Conservation (phyloP, 2,888 invertebrate genomes). For the Agonum fuliginosum region DNA sequence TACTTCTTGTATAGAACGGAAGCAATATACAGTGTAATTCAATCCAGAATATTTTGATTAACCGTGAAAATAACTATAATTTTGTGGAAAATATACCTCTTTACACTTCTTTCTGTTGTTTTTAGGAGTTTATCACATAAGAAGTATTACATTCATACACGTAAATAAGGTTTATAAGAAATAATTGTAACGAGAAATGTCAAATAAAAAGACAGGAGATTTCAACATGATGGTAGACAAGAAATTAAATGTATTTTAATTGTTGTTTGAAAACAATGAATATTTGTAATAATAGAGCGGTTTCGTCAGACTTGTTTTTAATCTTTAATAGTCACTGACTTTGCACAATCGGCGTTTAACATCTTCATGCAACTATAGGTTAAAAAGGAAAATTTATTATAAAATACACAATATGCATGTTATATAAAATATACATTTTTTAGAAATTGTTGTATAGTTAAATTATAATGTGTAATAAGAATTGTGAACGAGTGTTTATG, state of each 20-base stretch:
- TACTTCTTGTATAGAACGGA: no score
- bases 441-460: no score
- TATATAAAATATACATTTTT: no score
- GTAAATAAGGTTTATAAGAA: not conserved
- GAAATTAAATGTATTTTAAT: slow-evolving; percentile 18
- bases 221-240: slow-evolving; percentile 4
- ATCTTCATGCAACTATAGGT: not conserved
- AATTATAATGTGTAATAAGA: no score
- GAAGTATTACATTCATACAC: not conserved
- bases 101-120: not conserved
- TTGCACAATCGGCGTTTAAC: not conserved
- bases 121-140: not conserved
- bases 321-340: slow-evolving; percentile 12
- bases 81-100: slow-evolving; percentile 1
- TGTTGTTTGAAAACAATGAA: slow-evolving; percentile 25
- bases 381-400: not conserved
- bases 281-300: slow-evolving; percentile 18
- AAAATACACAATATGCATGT: no score
- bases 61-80: slow-evolving; percentile 41
- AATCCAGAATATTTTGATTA: slow-evolving; percentile 3
- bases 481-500: no score
- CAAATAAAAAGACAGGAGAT: slow-evolving; percentile 23
- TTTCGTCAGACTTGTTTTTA: slow-evolving; percentile 8
- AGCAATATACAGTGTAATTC: no score
- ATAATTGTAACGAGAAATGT: slow-evolving; percentile 4